Evolutionary conservation across 2,797 vertebrate genomes (phyloP).

Genomic region (Diglossa cyanea): DNA sequence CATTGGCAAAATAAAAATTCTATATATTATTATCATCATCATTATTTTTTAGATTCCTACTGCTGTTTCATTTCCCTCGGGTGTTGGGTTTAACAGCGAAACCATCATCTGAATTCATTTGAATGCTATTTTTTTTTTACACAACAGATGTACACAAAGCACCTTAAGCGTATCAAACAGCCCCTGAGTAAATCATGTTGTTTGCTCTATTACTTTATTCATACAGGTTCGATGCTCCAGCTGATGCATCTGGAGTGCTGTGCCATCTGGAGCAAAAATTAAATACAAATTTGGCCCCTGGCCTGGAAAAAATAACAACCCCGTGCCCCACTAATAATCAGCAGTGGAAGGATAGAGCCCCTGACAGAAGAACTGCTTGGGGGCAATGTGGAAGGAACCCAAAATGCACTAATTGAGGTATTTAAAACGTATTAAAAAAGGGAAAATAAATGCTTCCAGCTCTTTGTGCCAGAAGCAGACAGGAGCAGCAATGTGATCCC

Average conservation of each 20-base stretch:
- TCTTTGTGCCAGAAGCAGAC: fast-evolving
- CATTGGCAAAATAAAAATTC: background rate
- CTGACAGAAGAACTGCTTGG: background rate
- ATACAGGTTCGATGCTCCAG: conserved; percentile 10
- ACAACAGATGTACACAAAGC: background rate
- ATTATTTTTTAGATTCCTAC: background rate
- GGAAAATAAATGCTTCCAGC: background rate
- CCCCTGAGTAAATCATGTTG: background rate
- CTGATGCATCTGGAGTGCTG: background rate
- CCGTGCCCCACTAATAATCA: background rate
- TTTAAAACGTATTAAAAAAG: background rate
- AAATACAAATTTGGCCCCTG: conserved; percentile 30
- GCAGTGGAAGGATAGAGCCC: background rate
- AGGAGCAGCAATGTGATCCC: background rate
- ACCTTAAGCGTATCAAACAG: background rate
- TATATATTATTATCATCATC: background rate
- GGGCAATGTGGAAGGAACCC: background rate
- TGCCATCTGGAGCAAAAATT: conserved; percentile 39
- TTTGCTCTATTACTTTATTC: conserved; percentile 50
- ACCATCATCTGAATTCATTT: background rate
- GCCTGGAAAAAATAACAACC: conserved; percentile 19
- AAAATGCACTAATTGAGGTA: background rate
- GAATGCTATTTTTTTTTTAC: background rate
- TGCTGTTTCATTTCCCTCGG: background rate
- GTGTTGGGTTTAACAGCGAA: fast-evolving